Evolutionary conservation across 2,888 invertebrate species (phyloP), one percentile per base, ranked within the genome.

Genomic region (Macroteleia sp.): DNA sequence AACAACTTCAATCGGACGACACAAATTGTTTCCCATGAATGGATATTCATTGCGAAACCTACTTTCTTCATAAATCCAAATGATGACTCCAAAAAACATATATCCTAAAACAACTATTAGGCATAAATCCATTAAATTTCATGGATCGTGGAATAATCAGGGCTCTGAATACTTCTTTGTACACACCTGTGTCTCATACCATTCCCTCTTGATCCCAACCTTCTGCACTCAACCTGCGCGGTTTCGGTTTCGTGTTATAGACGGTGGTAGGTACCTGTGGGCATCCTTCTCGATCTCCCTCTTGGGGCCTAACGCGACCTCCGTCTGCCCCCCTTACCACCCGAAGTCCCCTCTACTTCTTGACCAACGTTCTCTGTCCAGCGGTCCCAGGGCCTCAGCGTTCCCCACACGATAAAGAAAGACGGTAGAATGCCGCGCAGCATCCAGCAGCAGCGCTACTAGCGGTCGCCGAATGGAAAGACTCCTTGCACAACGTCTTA

Each of bases 351-450:
- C 90, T 91, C 93, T 91, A 50, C 90, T 89, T 76, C 90, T 91
- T 84, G 94, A 91, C 86, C 92, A 91, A 88, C 88, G 83, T 86
- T 93, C 91, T 91, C 81, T 89, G 90, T 81, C 86, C 92, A 77
- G 90, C 93, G 83, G 79, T 93, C 87, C 93, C 85, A 93, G 91
- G 93, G 93, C 93, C 91, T 93, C 93, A 93, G 93, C 94, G 85
- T 93, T 94, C 90, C 93, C 94, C 89, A 92, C 94, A 19, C 86
- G 87, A 50, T 50, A 48, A 77, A 79, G 70, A 66, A 82, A 80
- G 79, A 81, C 82, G 71, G 77, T 41, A 73, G 64, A 70, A 80
- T 79, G 78, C 85, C 84, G 79, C 86, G 80, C 90, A 91, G 90
- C 90, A 90, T 90, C 91, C 90, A 90, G 89, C 90, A 87, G 89